phyloP scores from a whole-genome alignment of 1,140 invertebrate genomes.

The Macrocentrus cingulum region DNA sequence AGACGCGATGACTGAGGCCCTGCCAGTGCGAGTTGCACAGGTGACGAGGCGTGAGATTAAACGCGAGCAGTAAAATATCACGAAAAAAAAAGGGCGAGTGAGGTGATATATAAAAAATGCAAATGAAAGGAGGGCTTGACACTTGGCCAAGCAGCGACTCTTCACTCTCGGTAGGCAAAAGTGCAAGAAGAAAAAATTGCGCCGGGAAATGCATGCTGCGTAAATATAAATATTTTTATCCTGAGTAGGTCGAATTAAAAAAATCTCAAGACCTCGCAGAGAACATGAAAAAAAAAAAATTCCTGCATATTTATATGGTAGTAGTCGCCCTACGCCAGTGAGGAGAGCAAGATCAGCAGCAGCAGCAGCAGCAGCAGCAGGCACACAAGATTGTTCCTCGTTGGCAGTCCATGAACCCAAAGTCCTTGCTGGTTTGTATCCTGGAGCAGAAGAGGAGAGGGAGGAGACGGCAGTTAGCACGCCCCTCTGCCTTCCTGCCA shows the following conservation, averaged over 20 bases:
- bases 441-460: slow-evolving; percentile 22
- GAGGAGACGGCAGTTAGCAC: slow-evolving; percentile 38
- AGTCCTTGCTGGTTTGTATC: slow-evolving; percentile 42
- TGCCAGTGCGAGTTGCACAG: slow-evolving; percentile 4
- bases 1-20: background rate
- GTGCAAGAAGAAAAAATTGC: slow-evolving; percentile 5
- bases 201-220: too few relatives aligned
- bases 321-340: slow-evolving; percentile 33
- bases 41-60: slow-evolving; percentile 26
- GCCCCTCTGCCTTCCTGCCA: slow-evolving; percentile 32
- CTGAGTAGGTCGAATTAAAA: slow-evolving; percentile 5
- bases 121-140: background rate
- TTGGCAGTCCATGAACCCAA: slow-evolving; percentile 38
- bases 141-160: too few relatives aligned
- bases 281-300: slow-evolving; percentile 2
- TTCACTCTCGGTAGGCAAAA: too few relatives aligned
- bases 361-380: slow-evolving; percentile 13
- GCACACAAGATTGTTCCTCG: slow-evolving; percentile 21
- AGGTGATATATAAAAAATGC: slow-evolving; percentile 5
- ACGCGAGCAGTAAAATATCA: slow-evolving; percentile 21
- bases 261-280: too few relatives aligned
- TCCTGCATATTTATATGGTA: slow-evolving; percentile 11
- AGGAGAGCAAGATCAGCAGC: too few relatives aligned
- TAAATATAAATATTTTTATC: slow-evolving; percentile 19
- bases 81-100: slow-evolving; percentile 4